Evolutionary conservation across 2,113 vertebrate species (phyloP).

Genomic region (Silurus glanis): DNA sequence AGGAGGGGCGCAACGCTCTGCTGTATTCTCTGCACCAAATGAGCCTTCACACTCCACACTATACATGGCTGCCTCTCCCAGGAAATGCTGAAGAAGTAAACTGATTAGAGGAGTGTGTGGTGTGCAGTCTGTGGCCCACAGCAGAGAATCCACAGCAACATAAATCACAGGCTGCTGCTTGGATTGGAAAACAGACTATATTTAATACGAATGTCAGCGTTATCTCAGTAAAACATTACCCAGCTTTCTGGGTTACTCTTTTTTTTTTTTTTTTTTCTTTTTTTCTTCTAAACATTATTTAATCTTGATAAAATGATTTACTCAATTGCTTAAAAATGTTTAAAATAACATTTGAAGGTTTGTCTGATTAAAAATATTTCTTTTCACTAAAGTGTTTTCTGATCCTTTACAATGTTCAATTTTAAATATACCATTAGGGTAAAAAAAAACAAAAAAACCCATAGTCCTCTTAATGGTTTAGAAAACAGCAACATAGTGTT

Average conservation of each 20-base stretch:
- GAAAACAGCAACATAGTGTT: background rate
- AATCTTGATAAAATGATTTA: background rate
- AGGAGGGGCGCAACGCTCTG: conserved; percentile 35
- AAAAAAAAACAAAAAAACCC: background rate
- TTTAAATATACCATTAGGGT: background rate
- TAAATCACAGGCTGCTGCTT: conserved; percentile 35
- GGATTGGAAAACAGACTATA: conserved; percentile 16
- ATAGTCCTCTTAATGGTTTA: background rate
- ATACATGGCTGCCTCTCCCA: conserved; percentile 54
- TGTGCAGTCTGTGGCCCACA: conserved; percentile 28
- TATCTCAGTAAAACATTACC: background rate
- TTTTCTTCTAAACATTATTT: background rate
- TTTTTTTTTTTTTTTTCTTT: background rate
- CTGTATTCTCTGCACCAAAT: conserved; percentile 64
- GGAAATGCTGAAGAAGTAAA: conserved; percentile 53
- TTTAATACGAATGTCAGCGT: background rate
- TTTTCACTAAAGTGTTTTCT: background rate
- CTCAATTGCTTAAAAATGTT: background rate
- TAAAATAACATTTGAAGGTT: background rate
- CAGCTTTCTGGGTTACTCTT: background rate
- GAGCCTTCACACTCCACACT: conserved; percentile 54
- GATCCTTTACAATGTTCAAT: background rate
- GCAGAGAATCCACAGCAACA: conserved; percentile 47
- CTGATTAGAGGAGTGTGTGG: conserved; percentile 47
- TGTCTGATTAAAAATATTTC: background rate